phyloP scores from a whole-genome alignment of 2,888 invertebrate genomes.

The Latrodectus elegans region DNA sequence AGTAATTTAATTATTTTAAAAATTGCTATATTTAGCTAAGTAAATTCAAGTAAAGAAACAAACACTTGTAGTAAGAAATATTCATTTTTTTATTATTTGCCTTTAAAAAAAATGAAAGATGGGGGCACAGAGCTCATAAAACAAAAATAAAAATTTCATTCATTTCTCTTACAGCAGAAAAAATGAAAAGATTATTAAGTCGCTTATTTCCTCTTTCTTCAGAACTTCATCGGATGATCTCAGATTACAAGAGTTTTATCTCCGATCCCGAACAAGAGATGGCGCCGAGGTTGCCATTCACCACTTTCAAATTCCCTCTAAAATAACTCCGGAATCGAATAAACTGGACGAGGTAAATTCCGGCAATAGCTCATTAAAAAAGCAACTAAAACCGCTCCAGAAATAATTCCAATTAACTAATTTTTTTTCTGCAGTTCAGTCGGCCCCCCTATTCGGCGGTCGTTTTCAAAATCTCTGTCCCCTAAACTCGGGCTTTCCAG shows the following conservation, averaged over 20 bases:
- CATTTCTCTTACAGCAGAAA: no score
- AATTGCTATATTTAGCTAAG: no score
- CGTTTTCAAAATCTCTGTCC: not conserved
- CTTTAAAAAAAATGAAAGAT: no score
- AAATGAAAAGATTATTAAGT: no score
- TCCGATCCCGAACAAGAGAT: conserved; percentile 35
- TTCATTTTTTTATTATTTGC: no score
- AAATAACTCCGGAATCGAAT: conserved; percentile 32
- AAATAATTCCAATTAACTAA: not conserved
- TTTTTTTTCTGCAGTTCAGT: not conserved
- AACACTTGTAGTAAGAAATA: no score
- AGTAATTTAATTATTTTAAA: no score
- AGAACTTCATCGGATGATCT: not conserved
- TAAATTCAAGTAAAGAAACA: no score
- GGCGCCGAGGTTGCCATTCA: conserved; percentile 27
- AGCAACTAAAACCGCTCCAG: not conserved
- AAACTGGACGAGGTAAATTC: conserved; percentile 4
- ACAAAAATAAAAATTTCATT: no score
- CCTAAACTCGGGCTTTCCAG: not conserved
- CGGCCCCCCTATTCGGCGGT: not conserved
- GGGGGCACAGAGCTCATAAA: no score
- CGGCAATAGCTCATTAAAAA: not conserved
- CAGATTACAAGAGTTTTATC: conserved; percentile 12
- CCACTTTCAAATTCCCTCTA: conserved; percentile 39
- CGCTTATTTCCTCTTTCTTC: no score